Evolutionary conservation across 2,888 invertebrate genomes (phyloP), one percentile per base, ranked within the genome.

Genomic region (Lasiommata megera): DNA sequence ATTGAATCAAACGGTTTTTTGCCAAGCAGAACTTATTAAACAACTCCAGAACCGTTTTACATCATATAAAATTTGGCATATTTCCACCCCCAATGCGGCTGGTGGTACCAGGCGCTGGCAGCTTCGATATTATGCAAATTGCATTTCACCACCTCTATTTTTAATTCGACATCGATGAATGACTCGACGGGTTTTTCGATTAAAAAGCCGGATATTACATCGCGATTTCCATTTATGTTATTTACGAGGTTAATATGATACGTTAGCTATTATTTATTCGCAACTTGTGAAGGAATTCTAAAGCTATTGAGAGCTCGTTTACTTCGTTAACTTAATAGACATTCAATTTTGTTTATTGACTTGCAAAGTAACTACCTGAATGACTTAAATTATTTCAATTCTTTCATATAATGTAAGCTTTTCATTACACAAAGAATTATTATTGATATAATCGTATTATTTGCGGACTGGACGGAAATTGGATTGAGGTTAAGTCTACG

Each of bases 1-100:
- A 44, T 44, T 44, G 44, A 44, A 44, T 44, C 44, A 44, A 34
- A 44, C 28, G 28, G 31, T 34, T 44, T 44, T 28, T 28, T 44
- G 3, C 12, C 12, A 6, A 44, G 14, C 44, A 3, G 29, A 44
- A 44, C 29, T 44, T 44, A 44, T 28, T 3, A 44, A 44, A 44
- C 28, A 44, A 28, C 44, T 44, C 43, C 14, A 12, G 28, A 44
- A 8, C 28, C 8, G 14, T 44, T 28, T 44, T 44, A 12, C 28
- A 44, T 44, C 44, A 29, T 28, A 44, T 28, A 44, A 44, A 44
- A 44, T 28, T 44, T 44, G 44, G 28, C 44, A 44, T 3, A 28
- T n/a, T 28, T 44, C 44, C 44, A 44, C 28, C 44, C n/a, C 28
- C 44, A 9, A 28, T 29, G 44, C 44, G 44, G 44, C 5, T n/a